phyloP scores from a whole-genome alignment of 2,113 vertebrate genomes.

The Paracanthobrama guichenoti region DNA sequence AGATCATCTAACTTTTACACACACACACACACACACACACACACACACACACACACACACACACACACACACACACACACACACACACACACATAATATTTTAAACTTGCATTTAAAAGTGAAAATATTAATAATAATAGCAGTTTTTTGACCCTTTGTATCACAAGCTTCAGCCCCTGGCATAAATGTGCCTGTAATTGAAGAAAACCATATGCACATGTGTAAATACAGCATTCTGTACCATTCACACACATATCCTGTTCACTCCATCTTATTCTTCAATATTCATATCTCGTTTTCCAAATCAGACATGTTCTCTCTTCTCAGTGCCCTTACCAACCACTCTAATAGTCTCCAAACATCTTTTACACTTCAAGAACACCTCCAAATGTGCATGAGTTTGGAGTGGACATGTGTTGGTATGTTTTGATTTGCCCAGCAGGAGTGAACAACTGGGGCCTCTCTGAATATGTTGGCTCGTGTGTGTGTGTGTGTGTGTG shows the following conservation, averaged over 20 bases:
- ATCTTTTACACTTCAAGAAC: slow-evolving; percentile 3
- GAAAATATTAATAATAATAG: too few species aligned
- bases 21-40: too few species aligned
- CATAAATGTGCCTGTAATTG: too few species aligned
- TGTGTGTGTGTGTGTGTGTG: neutral
- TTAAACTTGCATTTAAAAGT: too few species aligned
- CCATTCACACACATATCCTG: neutral
- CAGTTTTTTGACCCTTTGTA: too few species aligned
- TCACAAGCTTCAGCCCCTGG: too few species aligned
- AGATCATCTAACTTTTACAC: too few species aligned
- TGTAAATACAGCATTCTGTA: neutral
- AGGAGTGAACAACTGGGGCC: neutral
- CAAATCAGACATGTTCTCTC: neutral
- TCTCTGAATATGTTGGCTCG: neutral
- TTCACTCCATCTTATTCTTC: neutral
- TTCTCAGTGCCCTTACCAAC: slow-evolving; percentile 16
- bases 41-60: too few species aligned
- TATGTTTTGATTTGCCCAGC: slow-evolving; percentile 43
- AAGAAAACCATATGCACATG: too few species aligned
- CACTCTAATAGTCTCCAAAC: slow-evolving; percentile 28
- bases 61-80: too few species aligned
- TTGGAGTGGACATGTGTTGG: slow-evolving; percentile 20
- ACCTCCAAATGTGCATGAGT: neutral
- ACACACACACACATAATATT: too few species aligned
- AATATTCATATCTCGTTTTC: neutral